Evolutionary conservation across 2,797 vertebrate species (phyloP), one percentile per base, ranked within the genome.

Genomic region (Chrosomus eos): DNA sequence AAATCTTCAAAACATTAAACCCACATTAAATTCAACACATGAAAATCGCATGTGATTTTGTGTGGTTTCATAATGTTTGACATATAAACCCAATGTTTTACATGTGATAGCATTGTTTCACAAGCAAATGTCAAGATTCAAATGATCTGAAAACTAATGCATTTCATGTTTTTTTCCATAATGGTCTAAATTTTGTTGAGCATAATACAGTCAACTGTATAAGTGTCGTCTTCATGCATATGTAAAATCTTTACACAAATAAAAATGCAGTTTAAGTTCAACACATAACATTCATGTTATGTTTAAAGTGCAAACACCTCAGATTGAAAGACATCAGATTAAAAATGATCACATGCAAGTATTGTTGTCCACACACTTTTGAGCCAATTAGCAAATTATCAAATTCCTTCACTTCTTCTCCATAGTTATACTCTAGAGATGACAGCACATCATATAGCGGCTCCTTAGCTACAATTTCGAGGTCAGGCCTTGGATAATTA

Each of bases 381-480:
- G 36, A 64, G 18, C 62, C 40, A 82, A 68, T 43, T 21, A 77
- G 23, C 38, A 60, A 82, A 68, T 33, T 16, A 66, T 73, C 21
- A 79, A 43, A 84, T 68, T 78, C 71, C 75, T 70, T 82, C 7
- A 53, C 28, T 66, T 31, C 16, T 67, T 60, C 33, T 48, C 33
- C 10, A 40, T 55, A 28, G 48, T 72, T 76, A 64, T 36, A 73
- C 83, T 67, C 60, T 21, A 48, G 38, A 85, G 72, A 78, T 62
- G 53, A 71, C 23, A 67, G 28, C 60, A 73, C 73, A 48, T 70
- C 64, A 58, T 48, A 67, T 58, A 58, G 64, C 51, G 73, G 26
- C 60, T 85, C 74, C 48, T 43, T 40, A 67, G 83, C 83, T 82
- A 70, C 67, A 33, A 81, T 82, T 82, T 85, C 86, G 85, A 87